Evolutionary conservation across 2,797 vertebrate species (phyloP).

Genomic region (Cuculus canorus): DNA sequence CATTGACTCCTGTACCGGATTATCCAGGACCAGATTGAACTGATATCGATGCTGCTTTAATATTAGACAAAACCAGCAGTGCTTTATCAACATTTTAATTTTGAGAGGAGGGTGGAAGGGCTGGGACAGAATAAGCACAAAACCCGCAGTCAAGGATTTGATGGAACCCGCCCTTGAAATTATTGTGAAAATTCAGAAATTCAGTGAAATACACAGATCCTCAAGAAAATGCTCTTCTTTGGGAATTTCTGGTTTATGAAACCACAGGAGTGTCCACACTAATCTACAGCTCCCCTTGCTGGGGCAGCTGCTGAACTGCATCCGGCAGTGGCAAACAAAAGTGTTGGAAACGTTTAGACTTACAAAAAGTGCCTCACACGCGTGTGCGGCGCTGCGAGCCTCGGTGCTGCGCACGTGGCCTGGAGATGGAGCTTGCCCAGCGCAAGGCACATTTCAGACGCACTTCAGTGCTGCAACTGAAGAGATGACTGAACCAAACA

Average conservation of each 20-base stretch:
- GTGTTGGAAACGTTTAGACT: not conserved
- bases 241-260: conserved; percentile 36
- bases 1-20: conserved; percentile 65
- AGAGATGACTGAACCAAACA: not conserved
- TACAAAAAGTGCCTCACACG: not conserved
- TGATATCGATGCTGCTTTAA: conserved; percentile 61
- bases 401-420: fast-evolving
- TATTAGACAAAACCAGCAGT: conserved; percentile 40
- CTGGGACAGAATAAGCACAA: not conserved
- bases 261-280: conserved; percentile 55
- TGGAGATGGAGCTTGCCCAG: not conserved
- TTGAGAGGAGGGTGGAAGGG: not conserved
- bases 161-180: not conserved
- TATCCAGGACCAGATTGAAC: conserved; percentile 32
- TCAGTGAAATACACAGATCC: not conserved
- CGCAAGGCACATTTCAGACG: not conserved
- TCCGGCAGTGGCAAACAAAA: not conserved
- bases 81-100: conserved; percentile 28
- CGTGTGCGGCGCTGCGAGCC: not conserved
- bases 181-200: conserved; percentile 19
- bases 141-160: not conserved
- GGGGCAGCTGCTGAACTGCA: conserved; percentile 70
- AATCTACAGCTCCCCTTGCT: conserved; percentile 74
- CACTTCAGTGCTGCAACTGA: not conserved
- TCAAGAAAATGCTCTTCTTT: not conserved